Evolutionary conservation across 2,113 vertebrate genomes (phyloP), one percentile per base, ranked within the genome.

Genomic region (Notechis scutatus): DNA sequence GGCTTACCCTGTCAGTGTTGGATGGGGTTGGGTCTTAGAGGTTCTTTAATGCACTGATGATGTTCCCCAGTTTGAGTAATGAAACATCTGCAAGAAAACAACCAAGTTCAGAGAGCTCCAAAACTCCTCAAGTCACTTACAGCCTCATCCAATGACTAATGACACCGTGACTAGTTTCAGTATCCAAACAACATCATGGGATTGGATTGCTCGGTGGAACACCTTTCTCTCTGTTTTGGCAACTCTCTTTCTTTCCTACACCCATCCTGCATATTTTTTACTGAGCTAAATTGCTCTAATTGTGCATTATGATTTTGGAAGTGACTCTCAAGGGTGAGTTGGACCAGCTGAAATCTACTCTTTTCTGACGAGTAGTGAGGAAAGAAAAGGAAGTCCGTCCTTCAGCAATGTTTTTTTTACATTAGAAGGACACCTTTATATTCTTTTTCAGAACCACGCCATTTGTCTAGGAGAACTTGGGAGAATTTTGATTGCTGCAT

Each of bases 401-500:
- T 95, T 92, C 23, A 91, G 93, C 96, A 96, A 95, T 90, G 93
- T 97, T 97, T 97, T 97, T 97, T 93, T 92, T 94, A 97, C 93
- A 93, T 92, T 94, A 93, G 94, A 94, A 93, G 94, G 94, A 96
- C 95, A 95, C 93, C 64, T 87, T 94, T 94, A 95, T 95, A 93
- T 95, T 96, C 93, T 94, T 95, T 95, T 94, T 42, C 59, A 93
- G 95, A 96, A 95, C 95, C 92, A 93, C 94, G 92, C 95, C 94
- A 95, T 39, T 92, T 93, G 5, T 95, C 94, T 96, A 94, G 96
- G 95, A 97, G 97, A 96, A 97, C 57, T 96, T 95, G 95, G 56
- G 95, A 94, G 88, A 97, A 96, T 96, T 97, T 98, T 97, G 97
- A 98, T 96, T 97, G 97, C 96, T 97, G 96, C 95, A 96, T 97